Conservation (phyloP, 2,888 invertebrate genomes). For the Synanthedon formicaeformis region DNA sequence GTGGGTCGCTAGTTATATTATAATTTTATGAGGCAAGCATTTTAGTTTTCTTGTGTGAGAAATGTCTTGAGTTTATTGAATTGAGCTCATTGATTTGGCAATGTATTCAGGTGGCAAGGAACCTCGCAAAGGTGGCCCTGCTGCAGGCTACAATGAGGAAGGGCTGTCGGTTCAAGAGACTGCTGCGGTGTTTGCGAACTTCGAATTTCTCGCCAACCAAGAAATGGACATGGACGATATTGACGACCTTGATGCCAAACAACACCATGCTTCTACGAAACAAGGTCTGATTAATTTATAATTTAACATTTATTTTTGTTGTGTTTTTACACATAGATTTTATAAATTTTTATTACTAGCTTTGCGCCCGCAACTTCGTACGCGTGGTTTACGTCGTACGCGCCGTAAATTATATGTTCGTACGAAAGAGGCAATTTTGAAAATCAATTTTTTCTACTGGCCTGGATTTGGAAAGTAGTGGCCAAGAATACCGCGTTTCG, state of each 20-base stretch:
- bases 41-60: background rate
- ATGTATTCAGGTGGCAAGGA: constrained; percentile 29
- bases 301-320: too few species aligned
- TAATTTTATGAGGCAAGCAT: background rate
- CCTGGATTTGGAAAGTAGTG: too few species aligned
- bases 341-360: too few species aligned
- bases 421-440: too few species aligned
- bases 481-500: too few species aligned
- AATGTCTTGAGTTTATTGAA: too few species aligned
- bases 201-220: constrained; percentile 90
- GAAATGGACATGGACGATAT: constrained; percentile 93
- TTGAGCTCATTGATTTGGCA: background rate
- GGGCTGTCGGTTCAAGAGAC: constrained; percentile 71
- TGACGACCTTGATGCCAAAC: constrained; percentile 77
- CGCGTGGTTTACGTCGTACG: too few species aligned
- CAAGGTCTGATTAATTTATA: constrained; percentile 28
- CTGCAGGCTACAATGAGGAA: constrained; percentile 52
- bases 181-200: constrained; percentile 95
- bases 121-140: constrained; percentile 40
- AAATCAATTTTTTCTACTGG: too few species aligned
- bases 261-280: constrained; percentile 50
- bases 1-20: background rate
- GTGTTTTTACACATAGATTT: too few species aligned
- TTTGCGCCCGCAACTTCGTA: too few species aligned
- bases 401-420: too few species aligned